Percentiles rank a stretch among this genome's conserved stretches.
These are phyloP conservation scores for Tichodroma muraria DNA, from an alignment of 2,113 vertebrate genomes.

Conservation along the genomic window DNA sequence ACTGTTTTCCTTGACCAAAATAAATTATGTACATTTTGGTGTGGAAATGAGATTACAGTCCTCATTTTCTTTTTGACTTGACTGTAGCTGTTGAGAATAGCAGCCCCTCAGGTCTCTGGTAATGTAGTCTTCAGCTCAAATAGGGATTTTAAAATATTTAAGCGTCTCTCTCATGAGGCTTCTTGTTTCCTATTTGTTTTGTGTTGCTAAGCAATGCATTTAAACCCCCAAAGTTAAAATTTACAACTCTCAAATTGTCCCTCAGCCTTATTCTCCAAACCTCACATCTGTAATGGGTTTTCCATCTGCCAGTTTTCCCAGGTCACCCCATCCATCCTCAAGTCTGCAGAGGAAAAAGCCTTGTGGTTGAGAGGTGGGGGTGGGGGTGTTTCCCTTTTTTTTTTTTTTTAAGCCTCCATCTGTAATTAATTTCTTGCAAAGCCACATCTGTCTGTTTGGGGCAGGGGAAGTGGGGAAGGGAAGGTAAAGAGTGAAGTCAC, in stretches of 20 bases:
- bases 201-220: constrained; percentile 70
- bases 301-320: constrained; percentile 61
- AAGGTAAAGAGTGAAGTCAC: constrained; percentile 55
- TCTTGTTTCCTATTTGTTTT: constrained; percentile 76
- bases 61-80: background rate
- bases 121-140: constrained; percentile 54
- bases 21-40: background rate
- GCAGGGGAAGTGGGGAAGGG: background rate
- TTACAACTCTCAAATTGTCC: constrained; percentile 54
- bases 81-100: background rate
- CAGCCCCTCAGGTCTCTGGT: constrained; percentile 37
- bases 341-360: constrained; percentile 45
- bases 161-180: constrained; percentile 47
- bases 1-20: background rate
- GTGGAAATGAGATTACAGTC: background rate
- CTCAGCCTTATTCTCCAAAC: constrained; percentile 13
- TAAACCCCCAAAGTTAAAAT: constrained; percentile 59
- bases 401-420: background rate
- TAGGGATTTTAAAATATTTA: constrained; percentile 61
- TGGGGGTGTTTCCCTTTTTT: background rate
- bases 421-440: constrained; percentile 64
- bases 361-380: background rate
- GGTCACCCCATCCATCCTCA: constrained; percentile 32
- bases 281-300: constrained; percentile 70
- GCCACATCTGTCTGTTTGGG: constrained; percentile 31